These are phyloP conservation scores for Peromyscus melanophrys DNA, from an alignment of 2,797 vertebrate genomes.

Conservation along the genomic window DNA sequence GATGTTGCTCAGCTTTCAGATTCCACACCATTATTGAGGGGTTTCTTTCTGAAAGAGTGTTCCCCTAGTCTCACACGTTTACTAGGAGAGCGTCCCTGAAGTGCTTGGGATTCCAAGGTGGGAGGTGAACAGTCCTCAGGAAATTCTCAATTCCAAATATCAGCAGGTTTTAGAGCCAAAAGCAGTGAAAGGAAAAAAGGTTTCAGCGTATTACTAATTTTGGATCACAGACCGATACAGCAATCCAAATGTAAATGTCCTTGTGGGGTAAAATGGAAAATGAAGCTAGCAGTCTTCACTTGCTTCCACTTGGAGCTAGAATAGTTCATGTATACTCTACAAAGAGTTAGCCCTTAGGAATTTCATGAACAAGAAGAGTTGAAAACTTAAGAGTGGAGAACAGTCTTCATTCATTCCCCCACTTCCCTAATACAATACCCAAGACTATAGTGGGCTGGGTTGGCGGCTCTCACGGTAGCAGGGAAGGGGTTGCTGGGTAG, in stretches of 20 bases:
- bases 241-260: conserved; percentile 41
- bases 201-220: conserved; percentile 44
- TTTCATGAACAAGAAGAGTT: background rate
- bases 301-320: background rate
- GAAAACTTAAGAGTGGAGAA: background rate
- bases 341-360: background rate
- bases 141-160: conserved; percentile 40
- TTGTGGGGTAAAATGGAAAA: background rate
- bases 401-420: background rate
- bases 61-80: background rate
- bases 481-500: background rate
- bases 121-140: background rate
- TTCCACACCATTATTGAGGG: conserved; percentile 13
- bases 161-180: conserved; percentile 39
- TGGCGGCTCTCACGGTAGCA: background rate
- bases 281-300: background rate
- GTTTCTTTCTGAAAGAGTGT: background rate
- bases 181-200: conserved; percentile 29
- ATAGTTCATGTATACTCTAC: background rate
- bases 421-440: background rate
- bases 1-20: background rate
- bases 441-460: background rate
- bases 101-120: conserved; percentile 20
- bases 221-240: conserved; percentile 45
- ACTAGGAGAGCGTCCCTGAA: background rate